Conservation (phyloP, 23 tunicate genomes). For the Trididemnum miniatum region DNA sequence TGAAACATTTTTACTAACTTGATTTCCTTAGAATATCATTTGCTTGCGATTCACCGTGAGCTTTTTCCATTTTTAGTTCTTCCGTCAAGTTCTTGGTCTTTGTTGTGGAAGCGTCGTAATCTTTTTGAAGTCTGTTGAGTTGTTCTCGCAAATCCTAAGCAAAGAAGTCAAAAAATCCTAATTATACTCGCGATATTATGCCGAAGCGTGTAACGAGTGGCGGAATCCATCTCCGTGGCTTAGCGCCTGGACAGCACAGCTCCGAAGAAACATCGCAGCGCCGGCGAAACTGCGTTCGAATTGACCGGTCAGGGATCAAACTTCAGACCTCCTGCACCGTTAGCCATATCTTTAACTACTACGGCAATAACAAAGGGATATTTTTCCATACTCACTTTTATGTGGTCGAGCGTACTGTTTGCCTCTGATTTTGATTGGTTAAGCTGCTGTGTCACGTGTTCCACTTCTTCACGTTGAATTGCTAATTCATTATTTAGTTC, state of each 20-base stretch:
- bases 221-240: too few relatives aligned
- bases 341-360: too few relatives aligned
- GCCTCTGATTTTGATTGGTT: constrained; percentile 49
- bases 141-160: constrained; percentile 67
- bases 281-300: too few relatives aligned
- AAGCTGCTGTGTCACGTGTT: constrained; percentile 40
- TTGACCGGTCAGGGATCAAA: too few relatives aligned
- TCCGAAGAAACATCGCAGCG: too few relatives aligned
- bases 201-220: too few relatives aligned
- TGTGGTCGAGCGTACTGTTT: constrained; percentile 52
- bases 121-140: constrained; percentile 42
- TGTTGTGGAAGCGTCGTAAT: constrained; percentile 39
- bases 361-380: too few relatives aligned
- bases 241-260: too few relatives aligned
- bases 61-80: constrained; percentile 47
- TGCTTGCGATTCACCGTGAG: constrained; percentile 55
- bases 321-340: too few relatives aligned
- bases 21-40: constrained; percentile 76
- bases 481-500: constrained; percentile 47
- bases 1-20: constrained; percentile 48
- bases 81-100: constrained; percentile 32
- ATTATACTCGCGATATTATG: too few relatives aligned
- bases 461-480: constrained; percentile 44
- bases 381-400: constrained; percentile 41
- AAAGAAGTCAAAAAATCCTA: too few relatives aligned